Evolutionary conservation across 2,797 vertebrate genomes (phyloP).

Genomic region (Scolopax rusticola): DNA sequence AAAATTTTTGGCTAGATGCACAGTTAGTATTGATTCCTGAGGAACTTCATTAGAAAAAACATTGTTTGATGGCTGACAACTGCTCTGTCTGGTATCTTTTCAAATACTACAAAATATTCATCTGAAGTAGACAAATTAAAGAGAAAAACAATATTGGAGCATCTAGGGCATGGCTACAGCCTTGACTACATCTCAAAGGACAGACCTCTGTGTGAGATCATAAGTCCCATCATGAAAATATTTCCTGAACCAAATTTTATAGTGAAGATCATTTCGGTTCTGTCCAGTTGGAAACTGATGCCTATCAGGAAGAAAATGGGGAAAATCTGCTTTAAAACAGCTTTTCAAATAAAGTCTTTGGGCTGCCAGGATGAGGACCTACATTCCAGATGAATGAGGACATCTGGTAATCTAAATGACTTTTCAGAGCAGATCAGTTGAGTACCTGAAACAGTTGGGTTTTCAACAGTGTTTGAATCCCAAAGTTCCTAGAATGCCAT

Average conservation of each 20-base stretch:
- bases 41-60: neutral
- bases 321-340: neutral
- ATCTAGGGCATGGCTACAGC: neutral
- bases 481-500: neutral
- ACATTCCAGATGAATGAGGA: neutral
- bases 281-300: neutral
- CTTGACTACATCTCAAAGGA: neutral
- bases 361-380: neutral
- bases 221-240: neutral
- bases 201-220: neutral
- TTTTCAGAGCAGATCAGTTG: neutral
- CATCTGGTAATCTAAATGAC: neutral
- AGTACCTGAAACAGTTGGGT: neutral
- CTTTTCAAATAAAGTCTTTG: neutral
- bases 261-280: neutral
- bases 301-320: neutral
- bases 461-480: neutral
- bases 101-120: neutral
- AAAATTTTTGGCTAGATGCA: neutral
- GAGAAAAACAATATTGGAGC: neutral
- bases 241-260: neutral
- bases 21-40: neutral
- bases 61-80: neutral
- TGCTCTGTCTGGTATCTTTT: neutral
- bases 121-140: neutral